Evolutionary conservation across 2,797 vertebrate genomes (phyloP).

Genomic region (Carduelis carduelis): DNA sequence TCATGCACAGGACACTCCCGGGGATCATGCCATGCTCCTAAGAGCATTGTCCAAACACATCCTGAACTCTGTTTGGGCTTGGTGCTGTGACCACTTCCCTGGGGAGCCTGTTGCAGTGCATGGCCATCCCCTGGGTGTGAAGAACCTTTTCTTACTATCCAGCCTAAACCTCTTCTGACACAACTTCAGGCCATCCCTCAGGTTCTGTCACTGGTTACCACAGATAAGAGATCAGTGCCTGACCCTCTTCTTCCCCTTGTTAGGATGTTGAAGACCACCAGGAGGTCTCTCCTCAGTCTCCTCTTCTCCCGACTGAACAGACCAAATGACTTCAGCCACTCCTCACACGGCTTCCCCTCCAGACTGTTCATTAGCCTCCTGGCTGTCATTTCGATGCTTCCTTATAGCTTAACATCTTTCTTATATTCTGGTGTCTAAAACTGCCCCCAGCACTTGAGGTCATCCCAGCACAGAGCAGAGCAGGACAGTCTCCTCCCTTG

Average conservation of each 20-base stretch:
- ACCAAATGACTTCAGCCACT: neutral
- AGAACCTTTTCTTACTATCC: neutral
- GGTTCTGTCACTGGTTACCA: neutral
- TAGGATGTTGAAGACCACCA: neutral
- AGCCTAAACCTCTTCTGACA: neutral
- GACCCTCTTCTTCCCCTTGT: neutral
- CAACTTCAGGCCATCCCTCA: neutral
- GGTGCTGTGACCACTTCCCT: neutral
- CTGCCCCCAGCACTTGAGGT: neutral
- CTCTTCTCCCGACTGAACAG: neutral
- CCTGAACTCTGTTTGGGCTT: neutral
- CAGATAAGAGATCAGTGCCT: neutral
- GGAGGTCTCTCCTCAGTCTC: neutral
- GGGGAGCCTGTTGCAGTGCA: neutral
- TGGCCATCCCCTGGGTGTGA: rapidly evolving
- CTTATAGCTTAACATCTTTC: neutral
- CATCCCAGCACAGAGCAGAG: rapidly evolving
- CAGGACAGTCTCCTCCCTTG: neutral
- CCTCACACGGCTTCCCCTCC: rapidly evolving
- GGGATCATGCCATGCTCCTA: neutral
- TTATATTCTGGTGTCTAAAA: neutral
- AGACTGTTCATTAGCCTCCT: neutral
- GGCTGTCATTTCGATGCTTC: neutral
- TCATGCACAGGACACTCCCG: neutral
- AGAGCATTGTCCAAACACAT: neutral